phyloP scores from a whole-genome alignment of 2,888 invertebrate genomes.

The Rosalia funebris region DNA sequence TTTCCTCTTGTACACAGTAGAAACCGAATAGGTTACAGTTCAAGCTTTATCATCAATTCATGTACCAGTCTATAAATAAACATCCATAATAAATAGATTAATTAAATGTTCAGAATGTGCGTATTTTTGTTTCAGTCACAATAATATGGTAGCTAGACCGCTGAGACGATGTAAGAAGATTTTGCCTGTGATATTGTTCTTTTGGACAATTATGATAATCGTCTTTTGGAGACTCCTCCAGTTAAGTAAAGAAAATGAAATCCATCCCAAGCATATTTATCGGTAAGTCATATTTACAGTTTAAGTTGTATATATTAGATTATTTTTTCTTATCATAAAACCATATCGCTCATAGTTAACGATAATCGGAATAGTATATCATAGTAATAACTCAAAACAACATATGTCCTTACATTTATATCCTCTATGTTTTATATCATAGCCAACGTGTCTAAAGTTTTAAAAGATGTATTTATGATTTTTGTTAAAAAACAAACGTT shows the following conservation, averaged over 20 bases:
- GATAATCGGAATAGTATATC: too few species aligned
- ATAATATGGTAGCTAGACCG: slow-evolving; percentile 56
- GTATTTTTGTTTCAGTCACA: slow-evolving; percentile 29
- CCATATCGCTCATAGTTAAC: too few species aligned
- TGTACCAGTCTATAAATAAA: slow-evolving; percentile 3
- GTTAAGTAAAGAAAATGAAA: slow-evolving; percentile 40
- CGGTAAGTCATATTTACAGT: slow-evolving; percentile 46
- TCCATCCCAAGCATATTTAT: slow-evolving; percentile 53
- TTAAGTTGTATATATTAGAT: too few species aligned
- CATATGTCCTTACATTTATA: too few species aligned
- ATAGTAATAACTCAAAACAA: too few species aligned
- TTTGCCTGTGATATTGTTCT: slow-evolving; percentile 52
- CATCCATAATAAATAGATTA: not conserved
- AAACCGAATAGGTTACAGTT: slow-evolving; percentile 9
- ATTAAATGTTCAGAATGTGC: slow-evolving; percentile 1
- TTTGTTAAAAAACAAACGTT: too few species aligned
- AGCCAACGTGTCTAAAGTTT: too few species aligned
- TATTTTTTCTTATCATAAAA: too few species aligned
- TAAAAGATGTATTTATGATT: too few species aligned
- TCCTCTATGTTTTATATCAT: too few species aligned
- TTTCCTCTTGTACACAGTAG: too few species aligned
- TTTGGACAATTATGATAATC: slow-evolving; percentile 48
- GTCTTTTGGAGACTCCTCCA: slow-evolving; percentile 50
- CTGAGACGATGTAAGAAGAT: slow-evolving; percentile 56
- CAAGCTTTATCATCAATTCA: slow-evolving; percentile 14